Conservation (phyloP, 64 coral and sea anemone species). For the Actinia tenebrosa region DNA sequence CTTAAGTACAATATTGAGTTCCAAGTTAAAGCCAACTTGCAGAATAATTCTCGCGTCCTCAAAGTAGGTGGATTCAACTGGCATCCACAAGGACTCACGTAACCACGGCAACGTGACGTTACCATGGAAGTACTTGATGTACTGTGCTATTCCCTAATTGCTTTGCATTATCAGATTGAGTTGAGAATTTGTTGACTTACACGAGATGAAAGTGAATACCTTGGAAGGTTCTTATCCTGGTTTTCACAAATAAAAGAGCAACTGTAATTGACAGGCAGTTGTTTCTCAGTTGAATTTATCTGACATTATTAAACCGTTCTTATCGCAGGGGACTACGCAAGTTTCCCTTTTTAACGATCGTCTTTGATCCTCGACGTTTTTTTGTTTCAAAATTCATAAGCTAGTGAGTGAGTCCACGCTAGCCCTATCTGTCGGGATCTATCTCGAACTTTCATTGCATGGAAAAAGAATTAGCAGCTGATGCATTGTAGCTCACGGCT, state of each 20-base stretch:
- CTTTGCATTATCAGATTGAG: slow-evolving; percentile 7
- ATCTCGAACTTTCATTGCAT: not conserved
- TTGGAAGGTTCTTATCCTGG: not conserved
- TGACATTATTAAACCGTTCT: not conserved
- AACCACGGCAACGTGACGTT: slow-evolving; percentile 6
- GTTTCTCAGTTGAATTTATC: not conserved
- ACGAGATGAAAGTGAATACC: slow-evolving; percentile 13
- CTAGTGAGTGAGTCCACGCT: not conserved
- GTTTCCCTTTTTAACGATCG: not conserved
- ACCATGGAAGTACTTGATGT: not conserved
- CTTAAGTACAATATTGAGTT: not conserved
- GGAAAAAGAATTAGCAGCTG: not conserved
- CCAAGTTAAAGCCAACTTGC: not conserved
- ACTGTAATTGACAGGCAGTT: slow-evolving; percentile 7
- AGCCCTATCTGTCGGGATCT: not conserved
- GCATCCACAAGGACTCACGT: not conserved
- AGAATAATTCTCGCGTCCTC: not conserved
- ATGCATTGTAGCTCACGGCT: not conserved
- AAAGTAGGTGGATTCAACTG: not conserved
- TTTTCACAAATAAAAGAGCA: not conserved
- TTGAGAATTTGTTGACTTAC: slow-evolving; percentile 10
- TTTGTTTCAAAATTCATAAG: not conserved
- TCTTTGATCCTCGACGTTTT: not conserved
- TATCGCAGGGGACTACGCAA: not conserved
- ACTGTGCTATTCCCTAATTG: slow-evolving; percentile 18